Evolutionary conservation across 2,888 invertebrate species (phyloP).

Genomic region (Watsonalla cultraria): DNA sequence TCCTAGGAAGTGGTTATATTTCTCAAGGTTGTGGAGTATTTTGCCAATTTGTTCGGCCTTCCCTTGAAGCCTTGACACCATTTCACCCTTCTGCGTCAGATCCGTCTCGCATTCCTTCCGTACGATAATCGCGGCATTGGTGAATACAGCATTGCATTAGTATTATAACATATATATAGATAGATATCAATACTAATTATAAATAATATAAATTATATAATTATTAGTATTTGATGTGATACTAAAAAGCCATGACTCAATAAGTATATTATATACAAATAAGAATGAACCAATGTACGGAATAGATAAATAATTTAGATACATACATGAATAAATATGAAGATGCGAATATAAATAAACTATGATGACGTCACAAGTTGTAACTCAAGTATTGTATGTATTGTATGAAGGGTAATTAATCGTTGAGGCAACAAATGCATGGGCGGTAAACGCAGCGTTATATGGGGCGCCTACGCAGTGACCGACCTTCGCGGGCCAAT

Average conservation of each 20-base stretch:
- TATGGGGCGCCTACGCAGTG: constrained; percentile 39
- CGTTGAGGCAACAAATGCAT: constrained; percentile 26
- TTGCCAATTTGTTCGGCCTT: constrained; percentile 97
- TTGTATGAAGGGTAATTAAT: constrained; percentile 24
- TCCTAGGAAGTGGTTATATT: constrained; percentile 87
- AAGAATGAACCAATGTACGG: not conserved
- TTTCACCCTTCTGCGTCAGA: constrained; percentile 96
- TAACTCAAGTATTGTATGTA: constrained; percentile 4
- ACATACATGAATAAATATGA: not conserved
- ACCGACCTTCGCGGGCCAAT: constrained; percentile 42
- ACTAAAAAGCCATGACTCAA: not conserved
- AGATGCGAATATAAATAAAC: not conserved
- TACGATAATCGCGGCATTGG: constrained; percentile 64
- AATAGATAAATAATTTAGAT: not conserved
- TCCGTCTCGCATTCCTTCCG: constrained; percentile 95
- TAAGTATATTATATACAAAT: not conserved
- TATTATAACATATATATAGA: constrained; percentile 32
- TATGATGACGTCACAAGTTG: constrained; percentile 1
- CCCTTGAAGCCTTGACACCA: constrained; percentile 95
- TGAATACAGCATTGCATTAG: constrained; percentile 71
- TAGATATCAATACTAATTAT: constrained; percentile 5
- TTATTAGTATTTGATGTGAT: not conserved
- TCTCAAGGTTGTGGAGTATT: constrained; percentile 93
- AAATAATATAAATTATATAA: not conserved
- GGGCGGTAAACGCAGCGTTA: constrained; percentile 40